These are phyloP conservation scores for Erebia ligea DNA, from an alignment of 2,888 invertebrate genomes.

Conservation along the genomic window DNA sequence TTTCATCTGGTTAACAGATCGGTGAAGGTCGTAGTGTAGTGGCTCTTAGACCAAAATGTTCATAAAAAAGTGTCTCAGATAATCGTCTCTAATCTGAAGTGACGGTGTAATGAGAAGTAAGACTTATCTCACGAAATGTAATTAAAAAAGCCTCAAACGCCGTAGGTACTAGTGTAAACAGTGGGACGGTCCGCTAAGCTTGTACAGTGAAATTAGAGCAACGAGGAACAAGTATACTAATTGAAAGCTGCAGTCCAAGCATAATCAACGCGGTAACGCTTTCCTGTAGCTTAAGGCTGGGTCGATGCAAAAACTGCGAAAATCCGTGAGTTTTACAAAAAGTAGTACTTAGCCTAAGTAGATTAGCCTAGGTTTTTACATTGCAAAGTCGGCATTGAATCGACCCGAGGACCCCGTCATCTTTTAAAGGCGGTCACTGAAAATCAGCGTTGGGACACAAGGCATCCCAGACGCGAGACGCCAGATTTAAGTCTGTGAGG, in stretches of 20 bases:
- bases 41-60: no score
- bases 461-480: no score
- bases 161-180: constrained; percentile 6
- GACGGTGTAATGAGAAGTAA: constrained; percentile 2
- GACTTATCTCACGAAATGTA: constrained; percentile 13
- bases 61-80: no score
- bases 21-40: no score
- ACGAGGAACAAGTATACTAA: neutral
- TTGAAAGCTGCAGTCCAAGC: neutral
- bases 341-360: no score
- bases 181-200: neutral
- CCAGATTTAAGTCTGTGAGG: no score
- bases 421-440: no score
- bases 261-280: neutral
- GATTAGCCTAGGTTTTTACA: no score
- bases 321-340: neutral
- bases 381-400: no score
- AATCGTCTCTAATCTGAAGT: neutral
- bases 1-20: no score
- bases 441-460: no score
- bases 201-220: neutral
- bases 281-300: neutral
- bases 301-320: neutral
- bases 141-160: constrained; percentile 1
- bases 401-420: no score